phyloP scores from a whole-genome alignment of 2,797 vertebrate species.

The Bryconaethiops microstoma region DNA sequence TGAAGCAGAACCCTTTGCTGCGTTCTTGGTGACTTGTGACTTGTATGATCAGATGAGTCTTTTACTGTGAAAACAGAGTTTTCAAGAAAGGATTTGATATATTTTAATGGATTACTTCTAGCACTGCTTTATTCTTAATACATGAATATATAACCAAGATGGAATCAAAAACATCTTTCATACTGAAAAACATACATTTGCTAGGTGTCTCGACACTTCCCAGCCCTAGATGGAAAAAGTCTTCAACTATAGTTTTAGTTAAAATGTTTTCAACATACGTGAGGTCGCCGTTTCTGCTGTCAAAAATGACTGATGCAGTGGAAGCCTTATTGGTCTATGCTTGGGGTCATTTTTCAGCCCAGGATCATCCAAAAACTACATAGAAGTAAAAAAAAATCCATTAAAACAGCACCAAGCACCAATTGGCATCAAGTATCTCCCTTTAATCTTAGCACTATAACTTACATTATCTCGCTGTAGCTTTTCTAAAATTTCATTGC shows the following conservation, averaged over 20 bases:
- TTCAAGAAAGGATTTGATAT: background rate
- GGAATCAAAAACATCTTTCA: too few species aligned
- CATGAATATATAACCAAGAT: too few species aligned
- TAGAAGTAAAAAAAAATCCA: background rate
- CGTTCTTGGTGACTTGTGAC: slow-evolving; percentile 35
- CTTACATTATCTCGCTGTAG: slow-evolving; percentile 77
- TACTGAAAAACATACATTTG: too few species aligned
- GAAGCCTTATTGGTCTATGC: slow-evolving; percentile 77
- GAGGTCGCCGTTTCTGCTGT: slow-evolving; percentile 46
- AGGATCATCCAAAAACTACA: slow-evolving; percentile 79
- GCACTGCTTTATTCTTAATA: too few species aligned
- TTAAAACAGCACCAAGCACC: background rate
- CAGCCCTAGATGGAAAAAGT: background rate
- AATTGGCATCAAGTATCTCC: background rate
- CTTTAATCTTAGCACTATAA: background rate
- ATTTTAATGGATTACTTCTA: too few species aligned
- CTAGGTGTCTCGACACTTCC: background rate
- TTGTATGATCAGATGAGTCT: slow-evolving; percentile 35
- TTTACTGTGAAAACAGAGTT: slow-evolving; percentile 53
- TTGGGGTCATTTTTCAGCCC: slow-evolving; percentile 74
- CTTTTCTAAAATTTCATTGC: slow-evolving; percentile 72
- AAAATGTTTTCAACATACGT: slow-evolving; percentile 56
- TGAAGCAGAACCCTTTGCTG: slow-evolving; percentile 15
- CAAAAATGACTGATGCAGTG: slow-evolving; percentile 68
- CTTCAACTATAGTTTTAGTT: background rate